A percentile compares a stretch with the other conserved stretches of the same genome.
Conservation (phyloP, 2,797 vertebrate genomes). For the Xiphorhynchus erythropygius region DNA sequence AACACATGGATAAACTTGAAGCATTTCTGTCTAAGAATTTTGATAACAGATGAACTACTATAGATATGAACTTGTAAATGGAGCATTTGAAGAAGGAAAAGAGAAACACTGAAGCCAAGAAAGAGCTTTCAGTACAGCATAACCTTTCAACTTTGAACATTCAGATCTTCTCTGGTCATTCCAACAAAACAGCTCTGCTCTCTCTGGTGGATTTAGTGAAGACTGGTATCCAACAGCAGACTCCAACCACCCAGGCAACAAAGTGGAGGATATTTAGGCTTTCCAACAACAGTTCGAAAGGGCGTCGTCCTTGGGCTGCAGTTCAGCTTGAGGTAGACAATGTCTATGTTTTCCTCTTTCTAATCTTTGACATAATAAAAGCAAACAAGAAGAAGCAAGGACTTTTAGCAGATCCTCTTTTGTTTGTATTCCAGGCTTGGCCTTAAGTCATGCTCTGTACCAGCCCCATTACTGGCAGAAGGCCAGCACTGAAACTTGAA, state of each 20-base stretch:
- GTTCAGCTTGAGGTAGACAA: conserved; percentile 47
- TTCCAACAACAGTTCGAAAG: background rate
- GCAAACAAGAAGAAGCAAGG: conserved; percentile 40
- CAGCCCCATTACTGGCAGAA: background rate
- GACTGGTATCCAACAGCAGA: background rate
- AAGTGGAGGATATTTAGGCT: background rate
- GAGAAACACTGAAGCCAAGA: background rate
- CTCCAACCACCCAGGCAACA: background rate
- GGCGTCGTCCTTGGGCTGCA: background rate
- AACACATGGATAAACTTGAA: background rate
- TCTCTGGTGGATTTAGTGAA: background rate
- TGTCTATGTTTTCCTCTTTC: background rate
- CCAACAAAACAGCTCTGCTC: background rate
- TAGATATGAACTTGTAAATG: background rate
- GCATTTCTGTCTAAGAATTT: background rate
- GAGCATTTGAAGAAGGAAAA: background rate
- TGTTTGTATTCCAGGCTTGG: conserved; percentile 33
- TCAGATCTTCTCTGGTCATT: background rate
- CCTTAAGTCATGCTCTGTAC: background rate
- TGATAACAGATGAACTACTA: background rate
- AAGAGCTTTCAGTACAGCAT: background rate
- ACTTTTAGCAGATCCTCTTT: conserved; percentile 26
- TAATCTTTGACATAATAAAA: conserved; percentile 53
- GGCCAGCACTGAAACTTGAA: conserved; percentile 2
- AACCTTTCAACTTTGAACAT: background rate